A percentile compares a stretch with the other conserved stretches of the same genome.
phyloP scores from a whole-genome alignment of 2,888 invertebrate genomes.

The Lamproptera curius region DNA sequence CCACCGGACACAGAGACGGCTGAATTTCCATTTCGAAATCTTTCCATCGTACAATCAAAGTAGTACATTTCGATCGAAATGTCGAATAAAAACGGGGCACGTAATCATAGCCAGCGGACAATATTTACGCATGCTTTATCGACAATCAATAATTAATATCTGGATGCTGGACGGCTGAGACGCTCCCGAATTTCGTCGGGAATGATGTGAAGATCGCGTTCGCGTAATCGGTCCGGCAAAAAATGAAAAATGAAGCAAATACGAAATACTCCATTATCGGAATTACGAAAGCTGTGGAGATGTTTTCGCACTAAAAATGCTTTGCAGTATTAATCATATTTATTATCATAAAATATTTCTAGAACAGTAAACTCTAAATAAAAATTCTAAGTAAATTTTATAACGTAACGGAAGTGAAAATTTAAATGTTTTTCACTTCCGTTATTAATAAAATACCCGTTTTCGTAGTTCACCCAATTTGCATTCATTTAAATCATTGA shows the following conservation, averaged over 20 bases:
- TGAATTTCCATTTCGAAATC: neutral
- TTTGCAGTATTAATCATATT: too few relatives aligned
- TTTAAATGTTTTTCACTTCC: too few relatives aligned
- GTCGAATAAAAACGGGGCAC: conserved; percentile 35
- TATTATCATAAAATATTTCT: too few relatives aligned
- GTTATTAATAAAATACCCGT: too few relatives aligned
- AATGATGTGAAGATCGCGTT: conserved; percentile 74
- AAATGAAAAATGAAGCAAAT: conserved; percentile 77
- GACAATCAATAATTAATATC: conserved; percentile 78
- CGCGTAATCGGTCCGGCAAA: conserved; percentile 76
- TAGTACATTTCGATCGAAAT: conserved; percentile 24
- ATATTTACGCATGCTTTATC: conserved; percentile 70
- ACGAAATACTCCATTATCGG: conserved; percentile 76
- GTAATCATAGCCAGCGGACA: conserved; percentile 50
- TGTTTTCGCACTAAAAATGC: conserved; percentile 24
- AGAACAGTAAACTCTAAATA: too few relatives aligned
- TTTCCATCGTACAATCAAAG: neutral
- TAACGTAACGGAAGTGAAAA: too few relatives aligned
- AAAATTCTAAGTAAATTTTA: too few relatives aligned
- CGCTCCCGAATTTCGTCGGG: conserved; percentile 77
- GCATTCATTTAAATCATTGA: too few relatives aligned
- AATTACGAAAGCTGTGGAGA: conserved; percentile 48
- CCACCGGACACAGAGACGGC: too few relatives aligned
- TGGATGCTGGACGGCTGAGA: conserved; percentile 65
- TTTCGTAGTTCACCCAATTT: too few relatives aligned